Evolutionary conservation across 1,140 invertebrate genomes (phyloP).

Genomic region (Aphelenchoides besseyi): DNA sequence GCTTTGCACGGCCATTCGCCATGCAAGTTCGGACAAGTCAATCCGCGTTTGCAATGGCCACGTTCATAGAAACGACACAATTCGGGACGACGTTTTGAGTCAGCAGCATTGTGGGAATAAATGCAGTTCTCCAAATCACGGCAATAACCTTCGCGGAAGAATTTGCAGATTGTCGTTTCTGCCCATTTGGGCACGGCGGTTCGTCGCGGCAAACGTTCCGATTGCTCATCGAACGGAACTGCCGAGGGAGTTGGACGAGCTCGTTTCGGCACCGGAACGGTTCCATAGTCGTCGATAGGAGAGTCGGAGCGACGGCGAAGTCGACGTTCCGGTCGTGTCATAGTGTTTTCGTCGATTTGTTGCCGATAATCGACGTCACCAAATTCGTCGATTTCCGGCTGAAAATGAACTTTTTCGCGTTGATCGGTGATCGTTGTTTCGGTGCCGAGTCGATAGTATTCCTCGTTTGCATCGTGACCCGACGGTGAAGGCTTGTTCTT

Average conservation of each 20-base stretch:
- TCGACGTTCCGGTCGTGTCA: no score
- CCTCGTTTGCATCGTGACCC: constrained; percentile 32
- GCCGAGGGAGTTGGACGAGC: constrained; percentile 1
- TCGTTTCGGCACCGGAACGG: constrained; percentile 15
- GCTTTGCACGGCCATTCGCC: constrained; percentile 61
- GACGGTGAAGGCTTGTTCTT: constrained; percentile 23
- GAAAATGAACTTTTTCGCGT: constrained; percentile 1
- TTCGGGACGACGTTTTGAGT: constrained; percentile 52
- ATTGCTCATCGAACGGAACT: constrained; percentile 29
- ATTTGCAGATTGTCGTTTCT: constrained; percentile 59
- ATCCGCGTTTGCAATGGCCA: constrained; percentile 58
- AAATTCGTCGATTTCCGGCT: constrained; percentile 8
- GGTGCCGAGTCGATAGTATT: constrained; percentile 31
- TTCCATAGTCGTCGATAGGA: constrained; percentile 31
- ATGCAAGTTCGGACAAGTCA: constrained; percentile 44
- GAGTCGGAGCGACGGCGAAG: constrained; percentile 34
- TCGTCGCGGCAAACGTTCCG: constrained; percentile 14
- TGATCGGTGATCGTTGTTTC: no score
- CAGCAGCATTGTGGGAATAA: constrained; percentile 56
- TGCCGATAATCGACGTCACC: constrained; percentile 23
- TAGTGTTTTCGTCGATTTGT: constrained; percentile 14
- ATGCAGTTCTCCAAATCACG: constrained; percentile 57
- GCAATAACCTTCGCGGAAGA: constrained; percentile 62
- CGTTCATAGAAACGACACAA: constrained; percentile 56
- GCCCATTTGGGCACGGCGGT: constrained; percentile 29